These are phyloP conservation scores for Drosophila simulans DNA, from an alignment of 1,140 invertebrate species.

Conservation along the genomic window DNA sequence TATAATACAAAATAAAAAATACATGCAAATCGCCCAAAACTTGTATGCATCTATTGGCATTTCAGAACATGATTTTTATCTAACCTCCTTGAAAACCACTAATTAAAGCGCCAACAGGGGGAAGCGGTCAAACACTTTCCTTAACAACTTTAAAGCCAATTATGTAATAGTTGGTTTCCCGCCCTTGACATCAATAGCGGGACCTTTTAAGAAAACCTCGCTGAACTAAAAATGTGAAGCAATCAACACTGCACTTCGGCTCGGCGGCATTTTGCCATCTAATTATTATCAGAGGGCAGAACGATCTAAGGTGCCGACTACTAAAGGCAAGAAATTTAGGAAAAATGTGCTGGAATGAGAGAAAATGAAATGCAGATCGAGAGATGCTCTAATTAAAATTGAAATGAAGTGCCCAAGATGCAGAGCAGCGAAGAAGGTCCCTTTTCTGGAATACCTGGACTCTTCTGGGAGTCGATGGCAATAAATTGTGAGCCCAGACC, in stretches of 20 bases:
- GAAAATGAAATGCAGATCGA: slow-evolving; percentile 56
- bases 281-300: slow-evolving; percentile 67
- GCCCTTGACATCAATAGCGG: slow-evolving; percentile 6
- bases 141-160: slow-evolving; percentile 7
- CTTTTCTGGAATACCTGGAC: slow-evolving; percentile 37
- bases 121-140: slow-evolving; percentile 21
- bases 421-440: slow-evolving; percentile 57
- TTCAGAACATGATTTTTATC: too few relatives aligned
- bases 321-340: slow-evolving; percentile 29
- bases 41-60: too few relatives aligned
- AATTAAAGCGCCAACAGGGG: too few relatives aligned
- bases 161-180: slow-evolving; percentile 2
- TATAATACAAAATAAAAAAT: too few relatives aligned
- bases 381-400: slow-evolving; percentile 78
- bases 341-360: slow-evolving; percentile 24
- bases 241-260: slow-evolving; percentile 72
- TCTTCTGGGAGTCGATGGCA: slow-evolving; percentile 7
- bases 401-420: slow-evolving; percentile 70
- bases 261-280: slow-evolving; percentile 80
- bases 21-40: too few relatives aligned
- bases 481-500: slow-evolving; percentile 55
- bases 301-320: slow-evolving; percentile 33
- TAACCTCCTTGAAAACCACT: too few relatives aligned
- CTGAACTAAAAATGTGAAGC: slow-evolving; percentile 23
- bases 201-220: slow-evolving; percentile 40